Evolutionary conservation across 2,888 invertebrate species (phyloP).

Genomic region (Drosophila histrio): DNA sequence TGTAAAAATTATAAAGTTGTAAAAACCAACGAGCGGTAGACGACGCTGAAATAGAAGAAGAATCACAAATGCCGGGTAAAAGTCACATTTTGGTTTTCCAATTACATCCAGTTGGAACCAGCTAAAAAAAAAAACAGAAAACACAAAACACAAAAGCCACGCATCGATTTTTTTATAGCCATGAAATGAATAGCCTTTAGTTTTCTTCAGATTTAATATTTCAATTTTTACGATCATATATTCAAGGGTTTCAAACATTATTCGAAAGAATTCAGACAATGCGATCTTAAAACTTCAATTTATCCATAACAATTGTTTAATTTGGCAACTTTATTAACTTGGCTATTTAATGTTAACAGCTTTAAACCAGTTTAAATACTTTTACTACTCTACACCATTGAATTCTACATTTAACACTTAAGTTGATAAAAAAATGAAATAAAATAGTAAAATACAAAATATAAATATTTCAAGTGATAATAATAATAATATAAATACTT

Average conservation of each 20-base stretch:
- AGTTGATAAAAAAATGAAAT: too few relatives aligned
- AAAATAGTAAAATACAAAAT: too few relatives aligned
- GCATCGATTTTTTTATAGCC: constrained; percentile 65
- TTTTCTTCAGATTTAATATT: constrained; percentile 52
- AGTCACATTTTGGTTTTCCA: constrained; percentile 54
- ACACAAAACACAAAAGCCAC: constrained; percentile 59
- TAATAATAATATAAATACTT: too few relatives aligned
- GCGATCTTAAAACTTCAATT: not conserved
- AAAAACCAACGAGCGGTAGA: constrained; percentile 46
- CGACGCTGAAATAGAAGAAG: constrained; percentile 16
- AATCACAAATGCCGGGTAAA: constrained; percentile 46
- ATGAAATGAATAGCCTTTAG: constrained; percentile 68
- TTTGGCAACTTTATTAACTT: too few relatives aligned
- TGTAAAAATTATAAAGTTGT: constrained; percentile 78
- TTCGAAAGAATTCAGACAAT: not conserved
- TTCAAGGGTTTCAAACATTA: constrained; percentile 3
- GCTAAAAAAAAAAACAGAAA: constrained; percentile 28
- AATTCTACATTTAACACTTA: too few relatives aligned
- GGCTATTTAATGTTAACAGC: too few relatives aligned
- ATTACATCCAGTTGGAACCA: constrained; percentile 66
- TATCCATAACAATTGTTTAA: not conserved
- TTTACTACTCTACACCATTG: too few relatives aligned
- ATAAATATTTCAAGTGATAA: too few relatives aligned
- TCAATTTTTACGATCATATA: constrained; percentile 47
- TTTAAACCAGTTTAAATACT: too few relatives aligned